Conservation (phyloP, 2,888 invertebrate species). For the Erebia aethiops region DNA sequence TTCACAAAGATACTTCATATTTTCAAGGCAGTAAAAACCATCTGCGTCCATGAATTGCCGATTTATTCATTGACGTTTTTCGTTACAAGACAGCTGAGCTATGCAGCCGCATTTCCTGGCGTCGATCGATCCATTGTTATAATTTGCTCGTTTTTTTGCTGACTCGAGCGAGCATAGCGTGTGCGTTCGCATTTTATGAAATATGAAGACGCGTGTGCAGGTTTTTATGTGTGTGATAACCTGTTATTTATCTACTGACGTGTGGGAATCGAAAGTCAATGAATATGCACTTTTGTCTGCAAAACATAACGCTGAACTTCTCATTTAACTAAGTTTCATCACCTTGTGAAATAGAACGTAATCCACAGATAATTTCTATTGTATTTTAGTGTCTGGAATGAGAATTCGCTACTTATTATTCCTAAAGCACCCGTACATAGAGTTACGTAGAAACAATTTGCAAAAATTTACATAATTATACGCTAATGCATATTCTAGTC, state of each 20-base stretch:
- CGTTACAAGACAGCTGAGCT: slow-evolving; percentile 34
- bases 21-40: slow-evolving; percentile 28
- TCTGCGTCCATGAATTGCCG: slow-evolving; percentile 40
- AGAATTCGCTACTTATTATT: slow-evolving; percentile 12
- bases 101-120: slow-evolving; percentile 66
- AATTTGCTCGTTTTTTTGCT: slow-evolving; percentile 56
- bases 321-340: slow-evolving; percentile 35
- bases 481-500: slow-evolving; percentile 29
- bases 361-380: slow-evolving; percentile 4
- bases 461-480: slow-evolving; percentile 32
- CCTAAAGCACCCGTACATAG: neutral
- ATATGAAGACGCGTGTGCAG: slow-evolving; percentile 38
- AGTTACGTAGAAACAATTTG: slow-evolving; percentile 27
- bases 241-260: slow-evolving; percentile 41
- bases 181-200: slow-evolving; percentile 45
- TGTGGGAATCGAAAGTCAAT: slow-evolving; percentile 48
- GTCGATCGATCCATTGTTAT: slow-evolving; percentile 68
- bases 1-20: slow-evolving; percentile 1
- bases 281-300: slow-evolving; percentile 35
- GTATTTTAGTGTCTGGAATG: neutral
- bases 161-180: slow-evolving; percentile 52
- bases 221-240: slow-evolving; percentile 50
- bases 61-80: slow-evolving; percentile 36
- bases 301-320: slow-evolving; percentile 23
- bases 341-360: slow-evolving; percentile 20